These are phyloP conservation scores for Drosophila paulistorum DNA, from an alignment of 1,140 invertebrate genomes.

Conservation along the genomic window DNA sequence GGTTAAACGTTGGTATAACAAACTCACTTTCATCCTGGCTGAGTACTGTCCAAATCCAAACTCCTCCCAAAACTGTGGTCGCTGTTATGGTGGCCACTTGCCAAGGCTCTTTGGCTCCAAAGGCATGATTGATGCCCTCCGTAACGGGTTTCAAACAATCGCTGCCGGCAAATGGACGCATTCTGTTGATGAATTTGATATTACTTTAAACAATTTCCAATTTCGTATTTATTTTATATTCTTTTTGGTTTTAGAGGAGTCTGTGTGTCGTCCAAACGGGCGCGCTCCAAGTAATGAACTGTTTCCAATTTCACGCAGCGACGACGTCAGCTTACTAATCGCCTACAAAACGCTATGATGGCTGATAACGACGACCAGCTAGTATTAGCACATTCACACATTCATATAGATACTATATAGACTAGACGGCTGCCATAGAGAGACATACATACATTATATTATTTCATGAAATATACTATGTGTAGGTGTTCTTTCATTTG, in stretches of 20 bases:
- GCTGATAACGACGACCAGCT: background rate
- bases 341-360: constrained; percentile 51
- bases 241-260: constrained; percentile 13
- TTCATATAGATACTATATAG: background rate
- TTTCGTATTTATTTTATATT: background rate
- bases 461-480: background rate
- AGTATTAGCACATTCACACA: background rate
- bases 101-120: constrained; percentile 89
- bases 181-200: constrained; percentile 31
- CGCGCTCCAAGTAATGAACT: constrained; percentile 50
- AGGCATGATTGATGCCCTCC: constrained; percentile 84
- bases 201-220: background rate
- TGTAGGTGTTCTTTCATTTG: constrained; percentile 7
- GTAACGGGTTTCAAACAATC: constrained; percentile 66
- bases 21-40: constrained; percentile 89
- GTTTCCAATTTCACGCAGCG: constrained; percentile 30
- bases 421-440: background rate
- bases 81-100: constrained; percentile 89
- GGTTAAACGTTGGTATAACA: background rate
- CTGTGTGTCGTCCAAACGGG: constrained; percentile 33
- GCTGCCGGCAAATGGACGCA: constrained; percentile 62
- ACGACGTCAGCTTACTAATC: constrained; percentile 39
- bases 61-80: constrained; percentile 86
- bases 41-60: constrained; percentile 89
- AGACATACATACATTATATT: background rate